Evolutionary conservation across 2,113 vertebrate genomes (phyloP).

Genomic region (Suncus etruscus): DNA sequence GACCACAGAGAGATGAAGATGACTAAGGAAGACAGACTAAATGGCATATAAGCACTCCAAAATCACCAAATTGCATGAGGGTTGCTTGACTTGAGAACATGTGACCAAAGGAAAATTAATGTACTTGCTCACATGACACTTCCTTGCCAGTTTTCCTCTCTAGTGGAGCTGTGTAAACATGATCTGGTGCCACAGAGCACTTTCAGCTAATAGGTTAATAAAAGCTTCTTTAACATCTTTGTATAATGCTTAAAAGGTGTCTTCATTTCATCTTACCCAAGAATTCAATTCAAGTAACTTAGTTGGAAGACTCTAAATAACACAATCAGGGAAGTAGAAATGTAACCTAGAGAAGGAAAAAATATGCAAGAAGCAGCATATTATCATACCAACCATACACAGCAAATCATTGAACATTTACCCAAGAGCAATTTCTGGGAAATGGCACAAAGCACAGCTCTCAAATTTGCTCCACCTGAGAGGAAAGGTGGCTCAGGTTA

Average conservation of each 20-base stretch:
- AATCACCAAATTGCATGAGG: neutral
- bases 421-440: neutral
- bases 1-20: conserved; percentile 19
- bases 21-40: neutral
- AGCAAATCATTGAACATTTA: conserved; percentile 42
- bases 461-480: neutral
- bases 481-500: conserved; percentile 23
- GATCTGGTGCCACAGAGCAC: neutral
- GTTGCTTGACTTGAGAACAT: conserved; percentile 28
- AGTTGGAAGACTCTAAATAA: conserved; percentile 32
- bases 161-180: neutral
- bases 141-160: neutral
- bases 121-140: conserved; percentile 21
- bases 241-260: neutral
- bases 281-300: conserved; percentile 4
- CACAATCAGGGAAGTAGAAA: conserved; percentile 7
- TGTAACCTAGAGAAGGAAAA: conserved; percentile 51
- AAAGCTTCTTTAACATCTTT: conserved; percentile 10
- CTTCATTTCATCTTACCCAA: neutral
- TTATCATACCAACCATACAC: neutral
- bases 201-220: neutral
- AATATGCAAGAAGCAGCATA: neutral
- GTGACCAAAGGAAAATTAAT: neutral
- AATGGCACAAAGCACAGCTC: conserved; percentile 1
- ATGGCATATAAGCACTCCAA: conserved; percentile 11